Conservation (phyloP, 1,140 invertebrate species). For the Ylistrum balloti region DNA sequence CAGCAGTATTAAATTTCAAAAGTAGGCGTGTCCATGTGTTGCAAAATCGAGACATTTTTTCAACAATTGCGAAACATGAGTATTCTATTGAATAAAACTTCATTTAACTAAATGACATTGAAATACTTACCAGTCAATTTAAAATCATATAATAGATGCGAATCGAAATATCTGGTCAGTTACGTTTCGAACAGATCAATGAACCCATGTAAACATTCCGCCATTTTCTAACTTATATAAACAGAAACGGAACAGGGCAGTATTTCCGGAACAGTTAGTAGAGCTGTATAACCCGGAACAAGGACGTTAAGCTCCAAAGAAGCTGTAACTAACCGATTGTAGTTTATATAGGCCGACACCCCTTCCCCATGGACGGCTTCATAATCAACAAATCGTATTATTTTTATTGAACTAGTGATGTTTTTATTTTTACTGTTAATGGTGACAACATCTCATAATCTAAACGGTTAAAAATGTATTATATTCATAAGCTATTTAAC, state of each 20-base stretch:
- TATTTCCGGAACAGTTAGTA: conserved; percentile 2
- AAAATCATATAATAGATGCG: neutral
- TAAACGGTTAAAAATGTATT: no score
- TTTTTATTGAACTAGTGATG: no score
- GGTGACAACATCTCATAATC: no score
- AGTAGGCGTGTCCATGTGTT: neutral
- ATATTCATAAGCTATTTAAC: no score
- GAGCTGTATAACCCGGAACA: no score
- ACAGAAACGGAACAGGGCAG: neutral
- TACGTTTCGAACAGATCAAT: neutral
- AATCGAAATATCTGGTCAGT: neutral
- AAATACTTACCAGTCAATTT: neutral
- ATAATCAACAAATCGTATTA: no score
- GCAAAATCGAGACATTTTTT: neutral
- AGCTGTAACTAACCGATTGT: no score
- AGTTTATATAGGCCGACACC: no score
- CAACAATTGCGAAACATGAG: neutral
- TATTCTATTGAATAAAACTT: neutral
- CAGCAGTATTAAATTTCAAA: neutral
- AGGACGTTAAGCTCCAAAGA: no score
- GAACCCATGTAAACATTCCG: conserved; percentile 11
- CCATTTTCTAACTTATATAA: neutral
- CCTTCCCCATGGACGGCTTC: no score
- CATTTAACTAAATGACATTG: neutral
- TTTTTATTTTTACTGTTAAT: no score